Evolutionary conservation across 2,797 vertebrate species (phyloP), one percentile per base, ranked within the genome.

Genomic region (Clarias laeviceps): DNA sequence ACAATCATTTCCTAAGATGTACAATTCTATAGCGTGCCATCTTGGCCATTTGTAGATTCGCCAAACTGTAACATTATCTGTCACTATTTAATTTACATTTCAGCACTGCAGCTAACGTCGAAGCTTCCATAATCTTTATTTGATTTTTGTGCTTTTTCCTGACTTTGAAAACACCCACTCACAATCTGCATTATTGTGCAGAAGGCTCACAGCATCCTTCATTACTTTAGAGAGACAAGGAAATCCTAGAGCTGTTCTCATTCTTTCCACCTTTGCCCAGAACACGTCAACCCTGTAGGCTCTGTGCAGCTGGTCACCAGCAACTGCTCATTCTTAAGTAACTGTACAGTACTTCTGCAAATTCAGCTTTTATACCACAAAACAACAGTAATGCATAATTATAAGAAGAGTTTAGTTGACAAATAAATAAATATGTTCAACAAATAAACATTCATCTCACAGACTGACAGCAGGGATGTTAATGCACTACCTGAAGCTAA

Each of bases 191-290:
- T 78, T 37, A 78, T 32, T 24, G 20, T 57, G 27, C 29, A 62
- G 37, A 64, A 32, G 27, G 29, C 54, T 34, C 54, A 61, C 18
- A 14, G 34, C 29, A 34, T 20, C 54, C 12, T 80, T 80, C 24
- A 40, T 62, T 80, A 64, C 59, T 64, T 80, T 64, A 64, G 24
- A 80, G 1, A 65, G 22, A 65, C 6, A n/a, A 40, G 61, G 9
- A 65, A 65, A 80, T 80, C 24, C 59, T 80, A 65, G 34, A 65
- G 61, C 78, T 80, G 37, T 65, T 65, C 37, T 27, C 24, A 80
- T 80, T 80, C 29, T 80, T 80, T 80, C 15, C 78, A 80, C 61
- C 78, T 80, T 65, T 80, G 78, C 78, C n/a, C n/a, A 80, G 78
- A 64, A 65, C 78, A 45, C n/a, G 11, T 37, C 34, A 40, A 27